phyloP scores from a whole-genome alignment of 2,113 vertebrate genomes.

The Odontesthes bonariensis region DNA sequence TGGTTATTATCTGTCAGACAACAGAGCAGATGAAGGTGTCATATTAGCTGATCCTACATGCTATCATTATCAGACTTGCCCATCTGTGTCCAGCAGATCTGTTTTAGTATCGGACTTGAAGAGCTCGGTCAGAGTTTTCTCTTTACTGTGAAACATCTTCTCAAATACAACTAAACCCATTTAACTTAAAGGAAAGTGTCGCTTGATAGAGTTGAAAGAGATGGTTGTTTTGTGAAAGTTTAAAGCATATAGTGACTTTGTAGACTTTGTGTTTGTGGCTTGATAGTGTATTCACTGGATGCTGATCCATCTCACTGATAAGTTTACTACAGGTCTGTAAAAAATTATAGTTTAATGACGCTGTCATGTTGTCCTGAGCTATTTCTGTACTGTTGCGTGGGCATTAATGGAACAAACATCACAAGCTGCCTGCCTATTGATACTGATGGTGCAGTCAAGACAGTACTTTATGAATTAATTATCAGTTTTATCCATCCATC shows the following conservation, averaged over 20 bases:
- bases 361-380: constrained; percentile 52
- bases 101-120: neutral
- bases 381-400: constrained; percentile 67
- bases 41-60: neutral
- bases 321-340: constrained; percentile 46
- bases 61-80: neutral
- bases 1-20: constrained; percentile 8
- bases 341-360: constrained; percentile 60
- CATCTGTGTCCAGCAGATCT: neutral
- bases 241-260: neutral
- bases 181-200: constrained; percentile 18
- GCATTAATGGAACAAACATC: constrained; percentile 70
- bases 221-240: constrained; percentile 5
- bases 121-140: neutral
- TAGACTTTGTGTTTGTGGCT: constrained; percentile 14
- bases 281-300: neutral
- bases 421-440: constrained; percentile 48
- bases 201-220: constrained; percentile 2
- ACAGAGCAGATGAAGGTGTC: constrained; percentile 11
- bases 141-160: neutral
- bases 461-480: constrained; percentile 36
- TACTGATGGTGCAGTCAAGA: constrained; percentile 49
- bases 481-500: constrained; percentile 5
- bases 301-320: constrained; percentile 32
- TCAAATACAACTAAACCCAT: neutral